A percentile compares a stretch with the other conserved stretches of the same genome.
phyloP scores from a whole-genome alignment of 2,888 invertebrate genomes.

The Trichacis sp. region DNA sequence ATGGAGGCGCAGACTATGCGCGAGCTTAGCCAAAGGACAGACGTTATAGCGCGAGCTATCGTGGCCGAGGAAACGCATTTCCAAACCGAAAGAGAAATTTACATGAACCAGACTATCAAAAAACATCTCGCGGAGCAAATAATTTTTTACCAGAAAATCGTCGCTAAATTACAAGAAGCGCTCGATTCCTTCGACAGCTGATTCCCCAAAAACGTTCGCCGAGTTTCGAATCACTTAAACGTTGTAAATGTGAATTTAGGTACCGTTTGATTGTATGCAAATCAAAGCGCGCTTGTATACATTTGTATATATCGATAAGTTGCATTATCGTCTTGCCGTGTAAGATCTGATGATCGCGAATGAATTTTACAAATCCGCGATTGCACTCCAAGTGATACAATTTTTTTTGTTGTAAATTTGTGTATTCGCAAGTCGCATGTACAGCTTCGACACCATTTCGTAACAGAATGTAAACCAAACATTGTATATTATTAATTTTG shows the following conservation, averaged over 20 bases:
- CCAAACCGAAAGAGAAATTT: conserved; percentile 85
- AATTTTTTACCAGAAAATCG: conserved; percentile 88
- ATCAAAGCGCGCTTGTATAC: neutral
- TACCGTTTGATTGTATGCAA: neutral
- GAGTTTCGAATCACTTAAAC: neutral
- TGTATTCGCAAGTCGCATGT: too few species aligned
- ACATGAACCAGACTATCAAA: conserved; percentile 88
- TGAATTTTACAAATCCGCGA: neutral
- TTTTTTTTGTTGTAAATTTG: too few species aligned
- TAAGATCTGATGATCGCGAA: neutral
- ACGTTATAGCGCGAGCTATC: conserved; percentile 91
- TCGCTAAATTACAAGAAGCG: conserved; percentile 78
- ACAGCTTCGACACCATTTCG: neutral
- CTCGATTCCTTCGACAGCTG: conserved; percentile 69
- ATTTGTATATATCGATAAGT: neutral
- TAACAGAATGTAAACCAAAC: neutral
- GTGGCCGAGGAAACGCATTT: conserved; percentile 96
- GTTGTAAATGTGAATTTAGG: neutral
- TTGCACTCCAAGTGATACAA: too few species aligned
- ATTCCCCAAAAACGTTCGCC: conserved; percentile 25
- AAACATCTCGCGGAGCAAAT: conserved; percentile 90
- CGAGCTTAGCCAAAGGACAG: conserved; percentile 86
- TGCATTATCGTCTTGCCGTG: neutral
- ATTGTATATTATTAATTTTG: neutral
- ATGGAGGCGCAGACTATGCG: conserved; percentile 85